A percentile compares a stretch with the other conserved stretches of the same genome.
Conservation (phyloP, 2,797 vertebrate species). For the Myotis daubentonii region DNA sequence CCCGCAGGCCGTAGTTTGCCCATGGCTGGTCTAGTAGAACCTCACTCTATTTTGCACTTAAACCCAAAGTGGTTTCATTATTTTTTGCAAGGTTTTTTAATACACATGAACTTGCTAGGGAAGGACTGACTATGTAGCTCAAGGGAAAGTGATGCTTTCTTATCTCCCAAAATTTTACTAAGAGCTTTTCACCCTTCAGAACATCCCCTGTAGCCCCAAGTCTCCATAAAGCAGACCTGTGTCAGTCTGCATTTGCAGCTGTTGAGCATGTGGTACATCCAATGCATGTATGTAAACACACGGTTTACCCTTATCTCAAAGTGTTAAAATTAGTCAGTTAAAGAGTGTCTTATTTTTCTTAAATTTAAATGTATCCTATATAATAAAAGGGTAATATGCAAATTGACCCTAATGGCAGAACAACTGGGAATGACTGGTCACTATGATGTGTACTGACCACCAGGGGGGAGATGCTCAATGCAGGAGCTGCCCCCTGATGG, state of each 20-base stretch:
- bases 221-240: neutral
- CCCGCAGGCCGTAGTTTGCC: too few relatives aligned
- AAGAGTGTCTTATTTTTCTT: neutral
- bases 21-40: too few relatives aligned
- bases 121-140: neutral
- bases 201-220: neutral
- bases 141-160: neutral
- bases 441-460: too few relatives aligned
- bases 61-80: neutral
- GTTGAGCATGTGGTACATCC: neutral
- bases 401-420: too few relatives aligned
- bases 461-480: too few relatives aligned
- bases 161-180: neutral
- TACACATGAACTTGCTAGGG: neutral
- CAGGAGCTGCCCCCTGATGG: too few relatives aligned
- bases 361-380: neutral
- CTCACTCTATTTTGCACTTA: neutral
- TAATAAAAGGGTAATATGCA: too few relatives aligned
- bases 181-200: neutral
- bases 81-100: neutral
- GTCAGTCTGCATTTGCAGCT: too few relatives aligned
- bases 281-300: neutral
- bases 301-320: neutral
- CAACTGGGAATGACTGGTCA: too few relatives aligned
- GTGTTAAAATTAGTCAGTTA: neutral